These are phyloP conservation scores for Orussus abietinus DNA, from an alignment of 1,140 invertebrate species.

Conservation along the genomic window DNA sequence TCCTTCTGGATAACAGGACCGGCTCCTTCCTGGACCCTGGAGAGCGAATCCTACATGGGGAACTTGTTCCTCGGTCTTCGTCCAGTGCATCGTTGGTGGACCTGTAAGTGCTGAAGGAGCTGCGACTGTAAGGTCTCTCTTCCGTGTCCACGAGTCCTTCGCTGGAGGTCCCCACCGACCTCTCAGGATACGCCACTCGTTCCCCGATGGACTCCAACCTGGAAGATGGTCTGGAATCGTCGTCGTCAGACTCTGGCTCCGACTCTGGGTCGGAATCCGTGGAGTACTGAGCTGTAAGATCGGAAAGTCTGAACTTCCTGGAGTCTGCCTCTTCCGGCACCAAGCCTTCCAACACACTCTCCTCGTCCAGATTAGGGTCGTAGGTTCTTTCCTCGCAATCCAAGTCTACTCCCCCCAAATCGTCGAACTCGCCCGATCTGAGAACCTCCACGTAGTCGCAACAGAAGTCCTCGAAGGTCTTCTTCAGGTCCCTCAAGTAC, in stretches of 20 bases:
- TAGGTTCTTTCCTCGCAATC: constrained; percentile 25
- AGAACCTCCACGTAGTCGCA: constrained; percentile 61
- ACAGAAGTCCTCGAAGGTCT: constrained; percentile 60
- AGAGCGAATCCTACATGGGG: too few relatives aligned
- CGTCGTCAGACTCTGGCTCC: constrained; percentile 44
- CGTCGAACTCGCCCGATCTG: constrained; percentile 12
- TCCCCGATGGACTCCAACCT: constrained; percentile 37
- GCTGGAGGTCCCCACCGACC: constrained; percentile 33
- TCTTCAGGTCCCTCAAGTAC: constrained; percentile 32
- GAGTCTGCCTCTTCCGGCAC: constrained; percentile 28
- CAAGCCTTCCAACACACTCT: constrained; percentile 26
- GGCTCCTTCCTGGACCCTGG: too few relatives aligned
- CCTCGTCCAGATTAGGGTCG: constrained; percentile 28
- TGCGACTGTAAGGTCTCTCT: too few relatives aligned
- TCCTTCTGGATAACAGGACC: constrained; percentile 32
- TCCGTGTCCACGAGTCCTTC: constrained; percentile 38
- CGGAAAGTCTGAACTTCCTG: constrained; percentile 38
- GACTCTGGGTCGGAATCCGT: constrained; percentile 48
- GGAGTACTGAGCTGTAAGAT: constrained; percentile 41
- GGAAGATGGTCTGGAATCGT: constrained; percentile 44
- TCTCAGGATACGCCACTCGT: constrained; percentile 29
- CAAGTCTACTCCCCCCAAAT: background rate
- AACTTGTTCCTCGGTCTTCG: too few relatives aligned
- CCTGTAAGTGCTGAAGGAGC: too few relatives aligned
- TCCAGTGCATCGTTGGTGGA: too few relatives aligned